Evolutionary conservation across 35 echinoderm and acorn worm genomes (phyloP).

Genomic region (Nesometra sesokonis): DNA sequence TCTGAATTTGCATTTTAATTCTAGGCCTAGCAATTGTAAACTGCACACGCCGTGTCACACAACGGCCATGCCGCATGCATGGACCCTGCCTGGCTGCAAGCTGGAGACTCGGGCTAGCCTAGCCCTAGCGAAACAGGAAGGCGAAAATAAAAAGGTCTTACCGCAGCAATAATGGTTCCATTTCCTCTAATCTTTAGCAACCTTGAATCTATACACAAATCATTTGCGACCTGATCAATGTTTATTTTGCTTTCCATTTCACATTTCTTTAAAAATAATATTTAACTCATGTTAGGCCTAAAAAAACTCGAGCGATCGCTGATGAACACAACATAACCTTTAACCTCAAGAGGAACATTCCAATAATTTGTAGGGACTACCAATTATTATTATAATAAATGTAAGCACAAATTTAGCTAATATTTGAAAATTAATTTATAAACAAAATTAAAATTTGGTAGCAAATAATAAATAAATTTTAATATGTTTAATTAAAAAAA

Average conservation of each 20-base stretch:
- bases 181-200: neutral
- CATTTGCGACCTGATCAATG: neutral
- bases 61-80: too few species aligned
- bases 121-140: neutral
- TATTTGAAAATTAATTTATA: too few species aligned
- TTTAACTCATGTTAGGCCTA: neutral
- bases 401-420: too few species aligned
- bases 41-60: too few species aligned
- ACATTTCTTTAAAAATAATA: neutral
- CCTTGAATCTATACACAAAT: neutral
- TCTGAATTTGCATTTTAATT: too few species aligned
- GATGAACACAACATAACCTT: neutral
- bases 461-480: too few species aligned
- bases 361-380: neutral
- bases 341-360: neutral
- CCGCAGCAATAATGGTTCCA: neutral
- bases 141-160: neutral
- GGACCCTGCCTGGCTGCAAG: too few species aligned
- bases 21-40: too few species aligned
- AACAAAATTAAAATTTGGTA: too few species aligned
- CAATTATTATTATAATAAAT: neutral
- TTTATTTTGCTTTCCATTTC: neutral
- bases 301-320: neutral
- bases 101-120: neutral
- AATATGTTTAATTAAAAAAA: too few species aligned